Percentiles rank a stretch among this genome's conserved stretches.
Evolutionary conservation across 2,113 vertebrate species (phyloP).

Genomic region (Opisthocomus hoazin): DNA sequence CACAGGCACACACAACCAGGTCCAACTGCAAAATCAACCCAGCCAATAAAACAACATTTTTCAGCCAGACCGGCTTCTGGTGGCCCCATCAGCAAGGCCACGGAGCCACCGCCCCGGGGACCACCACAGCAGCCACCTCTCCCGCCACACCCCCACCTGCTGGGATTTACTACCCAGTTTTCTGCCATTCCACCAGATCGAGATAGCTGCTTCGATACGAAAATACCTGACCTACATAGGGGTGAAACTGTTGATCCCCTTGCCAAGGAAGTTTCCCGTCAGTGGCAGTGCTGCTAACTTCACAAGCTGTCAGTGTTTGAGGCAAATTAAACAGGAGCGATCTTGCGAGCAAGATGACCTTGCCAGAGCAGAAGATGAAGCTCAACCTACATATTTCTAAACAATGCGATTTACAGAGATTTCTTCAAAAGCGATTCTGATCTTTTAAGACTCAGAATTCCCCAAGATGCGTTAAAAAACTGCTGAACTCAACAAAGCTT

Average conservation of each 20-base stretch:
- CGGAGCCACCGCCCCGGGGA: fast-evolving
- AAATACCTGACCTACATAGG: not conserved
- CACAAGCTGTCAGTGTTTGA: not conserved
- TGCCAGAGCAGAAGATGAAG: not conserved
- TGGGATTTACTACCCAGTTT: not conserved
- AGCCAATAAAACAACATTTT: not conserved
- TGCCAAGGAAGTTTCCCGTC: not conserved
- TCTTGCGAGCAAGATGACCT: slow-evolving; percentile 1
- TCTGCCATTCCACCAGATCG: not conserved
- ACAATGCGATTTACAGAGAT: not conserved
- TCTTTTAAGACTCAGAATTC: slow-evolving; percentile 28
- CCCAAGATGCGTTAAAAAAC: slow-evolving; percentile 2
- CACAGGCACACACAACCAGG: not conserved
- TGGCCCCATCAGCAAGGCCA: not conserved
- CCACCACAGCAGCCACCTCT: not conserved
- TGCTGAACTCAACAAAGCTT: not conserved
- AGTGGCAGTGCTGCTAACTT: not conserved
- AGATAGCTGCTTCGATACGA: not conserved
- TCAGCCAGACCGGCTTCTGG: not conserved
- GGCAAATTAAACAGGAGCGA: not conserved
- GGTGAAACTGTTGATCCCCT: not conserved
- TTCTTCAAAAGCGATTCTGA: slow-evolving; percentile 31
- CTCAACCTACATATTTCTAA: slow-evolving; percentile 7
- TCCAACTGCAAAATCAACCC: not conserved
- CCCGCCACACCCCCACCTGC: not conserved